Evolutionary conservation across 2,888 invertebrate genomes (phyloP).

Genomic region (Drosophila bunnanda): DNA sequence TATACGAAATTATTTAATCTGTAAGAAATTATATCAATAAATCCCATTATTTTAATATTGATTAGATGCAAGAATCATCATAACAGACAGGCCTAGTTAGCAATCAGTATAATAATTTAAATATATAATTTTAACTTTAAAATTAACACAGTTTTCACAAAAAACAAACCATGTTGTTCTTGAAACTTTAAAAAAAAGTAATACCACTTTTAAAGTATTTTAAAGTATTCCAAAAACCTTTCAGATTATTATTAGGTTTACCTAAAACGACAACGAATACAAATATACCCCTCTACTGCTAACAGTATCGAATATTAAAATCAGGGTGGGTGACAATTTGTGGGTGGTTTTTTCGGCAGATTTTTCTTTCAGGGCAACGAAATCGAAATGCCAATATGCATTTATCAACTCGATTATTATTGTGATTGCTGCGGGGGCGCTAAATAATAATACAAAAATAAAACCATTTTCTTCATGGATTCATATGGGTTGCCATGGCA

Average conservation of each 20-base stretch:
- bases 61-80: too few relatives aligned
- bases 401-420: constrained; percentile 43
- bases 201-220: too few relatives aligned
- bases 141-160: too few relatives aligned
- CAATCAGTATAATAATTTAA: too few relatives aligned
- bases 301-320: neutral
- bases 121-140: too few relatives aligned
- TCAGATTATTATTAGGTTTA: too few relatives aligned
- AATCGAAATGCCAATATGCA: constrained; percentile 40
- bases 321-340: constrained; percentile 24
- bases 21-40: neutral
- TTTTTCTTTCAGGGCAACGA: constrained; percentile 25
- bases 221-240: too few relatives aligned
- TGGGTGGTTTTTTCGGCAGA: constrained; percentile 16
- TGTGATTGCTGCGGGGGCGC: constrained; percentile 20
- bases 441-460: constrained; percentile 14
- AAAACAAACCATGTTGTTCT: too few relatives aligned
- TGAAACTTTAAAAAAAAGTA: too few relatives aligned
- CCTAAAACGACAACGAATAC: neutral
- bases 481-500: constrained; percentile 30
- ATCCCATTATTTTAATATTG: neutral
- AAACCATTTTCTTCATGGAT: neutral
- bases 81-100: too few relatives aligned
- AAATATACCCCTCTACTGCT: neutral
- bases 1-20: neutral